Evolutionary conservation across 2,888 invertebrate species (phyloP), one percentile per base, ranked within the genome.

Genomic region (Zele albiditarsus): DNA sequence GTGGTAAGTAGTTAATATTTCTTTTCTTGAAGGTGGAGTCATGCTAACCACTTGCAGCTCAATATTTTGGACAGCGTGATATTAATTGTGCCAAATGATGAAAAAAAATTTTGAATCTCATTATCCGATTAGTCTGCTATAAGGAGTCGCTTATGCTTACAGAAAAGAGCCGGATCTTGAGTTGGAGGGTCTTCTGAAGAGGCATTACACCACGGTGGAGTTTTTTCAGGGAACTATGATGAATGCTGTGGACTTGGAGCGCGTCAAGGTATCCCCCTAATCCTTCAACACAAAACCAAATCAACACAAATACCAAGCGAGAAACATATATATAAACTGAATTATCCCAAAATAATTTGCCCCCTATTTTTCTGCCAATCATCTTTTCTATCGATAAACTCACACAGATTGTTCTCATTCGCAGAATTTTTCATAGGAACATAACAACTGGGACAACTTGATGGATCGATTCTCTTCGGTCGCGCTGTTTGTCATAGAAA

Each of bases 221-320:
- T 99, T 99, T 95, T 99, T 99, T 96, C 99, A 99, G 95, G 99
- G 99, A 92, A 98, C 98, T 91, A 99, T 99, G 94, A 99, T 99
- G 99, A 99, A 99, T 93, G 98, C 99, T 89, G 98, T 99, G 92
- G 99, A 99, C 94, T 95, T 99, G 94, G 98, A 98, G 91, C 93
- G 99, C 92, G 99, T 99, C 92, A 99, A 99, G 97, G 97, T 97
- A 96, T 92, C 92, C 85, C 90, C 70, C 81, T 81, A 79, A 80
- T 82, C 83, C 76, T 82, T 80, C 81, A 76, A 83, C 80, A 77
- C 77, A 82, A 79, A 74, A 78, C 77, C 78, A 79, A 77, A 80
- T 74, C 73, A 65, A 79, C 38, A 68, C 58, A 49, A 62, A 70
- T 8, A 38, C 12, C 10, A 75, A 63, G 60, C 57, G 10, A 4